These are phyloP conservation scores for Characodon lateralis DNA, from an alignment of 2,797 vertebrate species.

Conservation along the genomic window DNA sequence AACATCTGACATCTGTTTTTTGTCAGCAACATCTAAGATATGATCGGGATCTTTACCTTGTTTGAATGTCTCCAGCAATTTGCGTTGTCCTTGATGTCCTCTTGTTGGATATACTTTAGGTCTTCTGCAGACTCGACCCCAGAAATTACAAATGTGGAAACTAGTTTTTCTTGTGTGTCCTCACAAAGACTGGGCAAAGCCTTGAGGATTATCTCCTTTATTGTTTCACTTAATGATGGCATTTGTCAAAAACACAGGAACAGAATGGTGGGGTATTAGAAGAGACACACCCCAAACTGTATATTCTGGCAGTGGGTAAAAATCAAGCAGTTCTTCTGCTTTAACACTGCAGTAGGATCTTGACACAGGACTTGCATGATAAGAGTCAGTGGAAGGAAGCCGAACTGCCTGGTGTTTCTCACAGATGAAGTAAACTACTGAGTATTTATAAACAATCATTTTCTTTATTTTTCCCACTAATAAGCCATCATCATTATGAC, in stretches of 20 bases:
- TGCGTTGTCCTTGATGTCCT: too few species aligned
- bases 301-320: background rate
- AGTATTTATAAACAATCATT: background rate
- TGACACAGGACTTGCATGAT: background rate
- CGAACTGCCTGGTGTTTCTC: background rate
- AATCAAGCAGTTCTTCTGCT: background rate
- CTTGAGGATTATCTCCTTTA: constrained; percentile 3
- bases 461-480: background rate
- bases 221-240: background rate
- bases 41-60: too few species aligned
- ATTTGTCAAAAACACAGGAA: constrained; percentile 3
- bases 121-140: background rate
- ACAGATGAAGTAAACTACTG: constrained; percentile 1
- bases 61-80: too few species aligned
- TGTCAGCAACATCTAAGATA: too few species aligned
- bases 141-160: background rate
- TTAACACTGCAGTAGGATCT: background rate
- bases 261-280: background rate
- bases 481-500: background rate
- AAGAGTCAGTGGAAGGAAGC: background rate
- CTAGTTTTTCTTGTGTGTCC: background rate
- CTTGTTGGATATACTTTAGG: too few species aligned
- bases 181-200: constrained; percentile 3
- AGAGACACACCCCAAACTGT: background rate
- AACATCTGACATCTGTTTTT: too few species aligned